These are phyloP conservation scores for Criorhina ranunculi DNA, from an alignment of 2,888 invertebrate species.

Conservation along the genomic window DNA sequence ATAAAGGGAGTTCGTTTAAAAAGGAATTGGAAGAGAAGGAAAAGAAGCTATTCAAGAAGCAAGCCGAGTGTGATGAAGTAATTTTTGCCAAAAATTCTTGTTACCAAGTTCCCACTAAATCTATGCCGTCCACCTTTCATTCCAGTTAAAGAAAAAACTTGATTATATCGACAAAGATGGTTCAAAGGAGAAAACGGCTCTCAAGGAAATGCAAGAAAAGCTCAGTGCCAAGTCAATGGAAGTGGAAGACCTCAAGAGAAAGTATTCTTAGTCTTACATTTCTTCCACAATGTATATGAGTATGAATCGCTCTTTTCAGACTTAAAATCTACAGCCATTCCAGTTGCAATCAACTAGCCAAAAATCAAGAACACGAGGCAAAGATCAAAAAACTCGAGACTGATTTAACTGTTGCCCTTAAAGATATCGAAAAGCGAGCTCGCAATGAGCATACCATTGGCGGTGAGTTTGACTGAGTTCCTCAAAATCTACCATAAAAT, in stretches of 20 bases:
- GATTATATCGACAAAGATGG: constrained; percentile 27
- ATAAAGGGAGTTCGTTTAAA: not conserved
- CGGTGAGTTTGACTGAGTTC: not conserved
- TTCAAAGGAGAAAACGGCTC: not conserved
- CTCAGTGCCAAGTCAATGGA: constrained; percentile 24
- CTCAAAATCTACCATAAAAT: not conserved
- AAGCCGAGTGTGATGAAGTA: constrained; percentile 47
- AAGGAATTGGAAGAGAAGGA: constrained; percentile 44
- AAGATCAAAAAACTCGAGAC: constrained; percentile 10
- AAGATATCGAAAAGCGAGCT: constrained; percentile 8
- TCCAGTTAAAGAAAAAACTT: constrained; percentile 45
- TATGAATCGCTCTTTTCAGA: not conserved
- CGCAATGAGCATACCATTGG: not conserved
- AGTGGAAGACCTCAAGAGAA: constrained; percentile 41
- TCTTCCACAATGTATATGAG: not conserved
- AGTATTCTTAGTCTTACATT: constrained; percentile 14
- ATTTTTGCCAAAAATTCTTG: too few relatives aligned
- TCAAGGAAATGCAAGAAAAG: constrained; percentile 45
- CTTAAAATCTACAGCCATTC: constrained; percentile 5
- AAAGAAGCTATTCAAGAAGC: not conserved
- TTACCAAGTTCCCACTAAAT: too few relatives aligned
- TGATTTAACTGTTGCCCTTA: constrained; percentile 20
- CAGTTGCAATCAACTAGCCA: constrained; percentile 5
- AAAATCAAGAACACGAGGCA: constrained; percentile 30
- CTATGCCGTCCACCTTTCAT: too few relatives aligned